Conservation (phyloP, 64 coral and sea anemone genomes). For the Dendronephthya gigantea region DNA sequence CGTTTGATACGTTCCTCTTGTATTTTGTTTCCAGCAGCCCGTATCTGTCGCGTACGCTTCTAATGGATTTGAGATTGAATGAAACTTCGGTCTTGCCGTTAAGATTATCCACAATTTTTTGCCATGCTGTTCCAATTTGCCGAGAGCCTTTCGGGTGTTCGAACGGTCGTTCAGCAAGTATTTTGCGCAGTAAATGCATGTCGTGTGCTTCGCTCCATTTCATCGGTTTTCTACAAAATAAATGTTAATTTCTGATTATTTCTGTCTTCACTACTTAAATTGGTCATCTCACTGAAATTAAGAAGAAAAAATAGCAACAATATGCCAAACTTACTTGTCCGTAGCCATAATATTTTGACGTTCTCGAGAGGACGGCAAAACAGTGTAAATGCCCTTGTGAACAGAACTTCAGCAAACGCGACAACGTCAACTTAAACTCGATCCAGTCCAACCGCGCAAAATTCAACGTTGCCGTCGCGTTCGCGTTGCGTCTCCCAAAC, state of each 20-base stretch:
- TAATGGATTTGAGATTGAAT: background rate
- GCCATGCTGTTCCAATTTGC: background rate
- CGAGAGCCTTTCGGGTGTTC: background rate
- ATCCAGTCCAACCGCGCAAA: background rate
- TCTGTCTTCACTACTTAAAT: background rate
- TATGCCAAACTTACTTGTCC: background rate
- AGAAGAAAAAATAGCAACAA: background rate
- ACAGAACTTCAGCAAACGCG: background rate
- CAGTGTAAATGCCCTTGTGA: background rate
- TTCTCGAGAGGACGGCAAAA: background rate
- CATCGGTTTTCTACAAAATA: constrained; percentile 1
- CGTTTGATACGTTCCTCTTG: background rate
- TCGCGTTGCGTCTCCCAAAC: background rate
- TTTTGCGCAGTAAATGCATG: background rate
- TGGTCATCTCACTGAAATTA: background rate
- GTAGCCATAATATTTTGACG: background rate
- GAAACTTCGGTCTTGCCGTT: background rate
- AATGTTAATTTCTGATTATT: background rate
- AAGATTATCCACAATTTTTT: background rate
- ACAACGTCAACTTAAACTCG: background rate
- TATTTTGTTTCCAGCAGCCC: background rate
- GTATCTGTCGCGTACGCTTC: background rate
- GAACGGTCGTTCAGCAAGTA: background rate
- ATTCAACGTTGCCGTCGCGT: background rate
- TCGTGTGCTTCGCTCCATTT: background rate